A percentile compares a stretch with the other conserved stretches of the same genome.
phyloP scores from a whole-genome alignment of 2,888 invertebrate species.

The Agrotis exclamationis region DNA sequence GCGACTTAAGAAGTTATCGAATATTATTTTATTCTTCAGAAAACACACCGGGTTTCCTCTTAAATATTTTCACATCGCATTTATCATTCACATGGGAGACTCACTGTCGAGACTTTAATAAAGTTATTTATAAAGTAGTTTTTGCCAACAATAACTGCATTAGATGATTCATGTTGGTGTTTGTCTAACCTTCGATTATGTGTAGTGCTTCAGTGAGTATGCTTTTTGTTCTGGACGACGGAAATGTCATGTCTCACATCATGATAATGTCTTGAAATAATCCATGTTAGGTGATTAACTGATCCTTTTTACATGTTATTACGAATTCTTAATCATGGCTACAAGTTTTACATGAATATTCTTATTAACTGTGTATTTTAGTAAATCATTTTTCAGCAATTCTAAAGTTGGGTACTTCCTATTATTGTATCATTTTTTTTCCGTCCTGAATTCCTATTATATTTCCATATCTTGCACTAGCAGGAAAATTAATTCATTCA shows the following conservation, averaged over 20 bases:
- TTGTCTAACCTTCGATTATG: conserved; percentile 63
- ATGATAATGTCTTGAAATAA: conserved; percentile 71
- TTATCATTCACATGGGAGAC: not conserved
- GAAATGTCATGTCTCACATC: conserved; percentile 69
- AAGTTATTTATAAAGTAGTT: conserved; percentile 34
- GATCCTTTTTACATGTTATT: conserved; percentile 26
- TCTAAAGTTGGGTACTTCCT: not conserved
- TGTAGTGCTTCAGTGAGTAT: conserved; percentile 61
- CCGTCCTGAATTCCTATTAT: conserved; percentile 1
- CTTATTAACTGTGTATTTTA: not conserved
- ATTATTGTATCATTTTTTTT: not conserved
- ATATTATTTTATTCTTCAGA: too few species aligned
- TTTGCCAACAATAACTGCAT: conserved; percentile 57
- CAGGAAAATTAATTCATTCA: conserved; percentile 20
- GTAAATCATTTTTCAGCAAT: not conserved
- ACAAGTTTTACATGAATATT: not conserved
- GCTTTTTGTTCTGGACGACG: conserved; percentile 66
- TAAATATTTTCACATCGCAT: conserved; percentile 17
- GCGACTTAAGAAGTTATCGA: too few species aligned
- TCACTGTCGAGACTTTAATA: conserved; percentile 7
- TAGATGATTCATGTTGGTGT: conserved; percentile 63
- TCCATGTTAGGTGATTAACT: conserved; percentile 60
- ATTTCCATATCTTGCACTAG: conserved; percentile 10
- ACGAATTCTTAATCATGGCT: conserved; percentile 1
- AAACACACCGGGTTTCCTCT: not conserved